A percentile compares a stretch with the other conserved stretches of the same genome.
These are phyloP conservation scores for Elanoides forficatus DNA, from an alignment of 2,113 vertebrate genomes.

Conservation along the genomic window DNA sequence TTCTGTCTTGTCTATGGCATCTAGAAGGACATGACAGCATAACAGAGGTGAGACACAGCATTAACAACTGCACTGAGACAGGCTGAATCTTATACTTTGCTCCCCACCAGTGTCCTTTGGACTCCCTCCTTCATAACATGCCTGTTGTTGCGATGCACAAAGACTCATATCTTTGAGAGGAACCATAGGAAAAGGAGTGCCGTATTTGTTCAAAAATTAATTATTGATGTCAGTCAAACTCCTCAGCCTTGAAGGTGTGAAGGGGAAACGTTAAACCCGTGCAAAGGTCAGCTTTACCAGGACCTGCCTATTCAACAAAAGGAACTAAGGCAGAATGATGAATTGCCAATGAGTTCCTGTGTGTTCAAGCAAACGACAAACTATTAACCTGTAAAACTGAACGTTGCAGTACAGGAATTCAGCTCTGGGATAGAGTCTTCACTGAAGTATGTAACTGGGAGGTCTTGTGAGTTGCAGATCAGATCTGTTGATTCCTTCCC, in stretches of 20 bases:
- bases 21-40: neutral
- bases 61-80: neutral
- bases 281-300: conserved; percentile 26
- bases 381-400: conserved; percentile 36
- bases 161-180: neutral
- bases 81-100: neutral
- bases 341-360: neutral
- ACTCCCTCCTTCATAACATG: neutral
- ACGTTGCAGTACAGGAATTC: conserved; percentile 15
- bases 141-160: neutral
- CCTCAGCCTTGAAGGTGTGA: conserved; percentile 15
- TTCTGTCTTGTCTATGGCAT: neutral
- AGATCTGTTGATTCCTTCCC: neutral
- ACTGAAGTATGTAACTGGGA: neutral
- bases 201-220: conserved; percentile 54
- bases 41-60: neutral
- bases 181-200: conserved; percentile 4
- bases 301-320: conserved; percentile 19
- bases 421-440: neutral
- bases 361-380: conserved; percentile 45
- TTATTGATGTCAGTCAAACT: conserved; percentile 32
- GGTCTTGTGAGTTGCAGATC: neutral
- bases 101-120: neutral
- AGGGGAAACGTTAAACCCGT: neutral
- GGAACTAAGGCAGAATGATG: neutral